Evolutionary conservation across 2,797 vertebrate species (phyloP).

Genomic region (Anniella stebbinsi): DNA sequence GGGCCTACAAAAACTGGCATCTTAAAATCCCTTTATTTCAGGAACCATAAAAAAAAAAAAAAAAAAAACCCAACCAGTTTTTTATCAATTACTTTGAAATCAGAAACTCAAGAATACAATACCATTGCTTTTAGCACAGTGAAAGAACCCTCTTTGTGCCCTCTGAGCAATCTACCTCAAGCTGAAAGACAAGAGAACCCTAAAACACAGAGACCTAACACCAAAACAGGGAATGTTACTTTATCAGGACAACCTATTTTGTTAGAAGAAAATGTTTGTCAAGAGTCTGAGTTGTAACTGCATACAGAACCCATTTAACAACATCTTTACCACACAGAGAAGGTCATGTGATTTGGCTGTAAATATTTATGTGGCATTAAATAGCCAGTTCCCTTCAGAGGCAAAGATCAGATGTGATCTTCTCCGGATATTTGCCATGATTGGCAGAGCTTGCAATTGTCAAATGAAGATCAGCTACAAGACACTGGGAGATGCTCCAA

Average conservation of each 20-base stretch:
- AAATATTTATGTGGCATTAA: not conserved
- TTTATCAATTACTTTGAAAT: conserved; percentile 45
- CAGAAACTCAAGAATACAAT: conserved; percentile 29
- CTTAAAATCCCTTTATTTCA: conserved; percentile 54
- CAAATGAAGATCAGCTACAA: not conserved
- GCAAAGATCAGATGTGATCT: not conserved
- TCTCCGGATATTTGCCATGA: not conserved
- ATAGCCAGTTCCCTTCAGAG: not conserved
- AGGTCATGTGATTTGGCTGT: not conserved
- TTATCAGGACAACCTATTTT: not conserved
- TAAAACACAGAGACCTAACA: not conserved
- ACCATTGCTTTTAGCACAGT: not conserved
- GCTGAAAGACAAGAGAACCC: not conserved
- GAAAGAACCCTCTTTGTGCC: not conserved
- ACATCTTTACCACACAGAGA: not conserved
- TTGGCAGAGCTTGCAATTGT: not conserved
- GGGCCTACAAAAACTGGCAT: conserved; percentile 63
- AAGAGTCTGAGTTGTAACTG: not conserved
- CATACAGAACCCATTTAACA: not conserved
- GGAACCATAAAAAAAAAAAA: not conserved
- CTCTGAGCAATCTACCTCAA: not conserved
- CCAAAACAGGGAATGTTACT: not conserved
- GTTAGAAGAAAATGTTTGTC: too few species aligned
- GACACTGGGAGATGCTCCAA: not conserved
- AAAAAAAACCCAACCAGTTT: not conserved